Conservation (phyloP, 2,113 vertebrate species). For the Corvus hawaiiensis region DNA sequence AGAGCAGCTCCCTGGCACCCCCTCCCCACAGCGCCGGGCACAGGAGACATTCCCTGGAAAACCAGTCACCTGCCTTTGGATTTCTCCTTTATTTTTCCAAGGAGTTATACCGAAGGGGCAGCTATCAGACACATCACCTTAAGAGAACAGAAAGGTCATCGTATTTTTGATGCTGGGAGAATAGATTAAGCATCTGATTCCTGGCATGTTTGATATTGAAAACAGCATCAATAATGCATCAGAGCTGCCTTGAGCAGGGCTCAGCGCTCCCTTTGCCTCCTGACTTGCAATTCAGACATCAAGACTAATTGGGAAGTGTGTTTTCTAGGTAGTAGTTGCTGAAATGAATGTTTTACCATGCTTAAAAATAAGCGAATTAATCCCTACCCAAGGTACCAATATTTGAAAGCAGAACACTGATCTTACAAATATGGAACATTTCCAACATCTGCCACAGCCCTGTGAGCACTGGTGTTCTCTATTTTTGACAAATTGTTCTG, state of each 20-base stretch:
- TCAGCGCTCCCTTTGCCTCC: not conserved
- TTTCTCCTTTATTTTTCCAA: rapidly evolving
- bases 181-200: not conserved
- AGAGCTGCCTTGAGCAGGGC: not conserved
- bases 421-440: not conserved
- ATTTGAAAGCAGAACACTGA: not conserved
- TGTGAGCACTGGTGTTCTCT: not conserved
- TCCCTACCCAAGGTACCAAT: not conserved
- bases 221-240: slow-evolving; percentile 55
- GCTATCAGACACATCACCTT: not conserved
- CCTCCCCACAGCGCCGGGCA: rapidly evolving
- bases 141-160: not conserved
- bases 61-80: not conserved
- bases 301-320: slow-evolving; percentile 34
- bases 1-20: not conserved
- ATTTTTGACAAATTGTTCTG: not conserved
- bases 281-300: not conserved
- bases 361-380: not conserved
- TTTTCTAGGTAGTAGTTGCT: not conserved
- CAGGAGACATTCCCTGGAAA: not conserved
- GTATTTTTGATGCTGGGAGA: not conserved
- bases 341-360: not conserved
- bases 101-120: not conserved
- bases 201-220: slow-evolving; percentile 33
- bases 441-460: not conserved